Percentiles rank a stretch among this genome's conserved stretches.
Conservation (phyloP, 2,888 invertebrate genomes). For the Polia nebulosa region DNA sequence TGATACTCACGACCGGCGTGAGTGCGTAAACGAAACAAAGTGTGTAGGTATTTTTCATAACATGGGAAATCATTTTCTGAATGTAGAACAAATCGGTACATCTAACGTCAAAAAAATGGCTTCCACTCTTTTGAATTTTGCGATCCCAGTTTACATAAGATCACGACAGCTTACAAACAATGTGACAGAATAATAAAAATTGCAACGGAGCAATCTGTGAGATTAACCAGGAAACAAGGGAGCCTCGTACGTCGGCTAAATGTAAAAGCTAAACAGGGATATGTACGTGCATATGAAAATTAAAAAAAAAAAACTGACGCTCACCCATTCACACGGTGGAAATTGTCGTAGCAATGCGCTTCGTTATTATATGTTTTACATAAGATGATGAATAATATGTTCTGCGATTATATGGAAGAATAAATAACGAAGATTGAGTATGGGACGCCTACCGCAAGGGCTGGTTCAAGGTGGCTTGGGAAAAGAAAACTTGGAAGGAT, state of each 20-base stretch:
- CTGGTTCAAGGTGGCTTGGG: too few relatives aligned
- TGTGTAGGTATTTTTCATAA: too few relatives aligned
- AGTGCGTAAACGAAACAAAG: background rate
- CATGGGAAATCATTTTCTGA: too few relatives aligned
- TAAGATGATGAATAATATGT: background rate
- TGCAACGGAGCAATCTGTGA: conserved; percentile 3
- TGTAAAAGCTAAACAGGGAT: conserved; percentile 25
- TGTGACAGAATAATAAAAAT: conserved; percentile 16
- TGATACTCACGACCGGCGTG: background rate
- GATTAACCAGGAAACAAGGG: conserved; percentile 32
- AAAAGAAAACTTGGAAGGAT: too few relatives aligned
- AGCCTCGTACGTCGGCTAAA: background rate
- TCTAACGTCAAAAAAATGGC: background rate
- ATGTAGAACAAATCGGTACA: too few relatives aligned
- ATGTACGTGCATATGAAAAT: background rate
- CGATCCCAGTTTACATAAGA: background rate
- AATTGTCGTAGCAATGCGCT: background rate
- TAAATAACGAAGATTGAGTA: too few relatives aligned
- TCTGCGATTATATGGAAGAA: too few relatives aligned
- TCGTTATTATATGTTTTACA: background rate
- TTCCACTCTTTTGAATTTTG: background rate
- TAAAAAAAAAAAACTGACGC: background rate
- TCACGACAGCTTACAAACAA: background rate
- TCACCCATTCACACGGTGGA: background rate
- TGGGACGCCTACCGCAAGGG: too few relatives aligned